Evolutionary conservation across 2,113 vertebrate species (phyloP), one percentile per base, ranked within the genome.

Genomic region (Acrocephalus arundinaceus): DNA sequence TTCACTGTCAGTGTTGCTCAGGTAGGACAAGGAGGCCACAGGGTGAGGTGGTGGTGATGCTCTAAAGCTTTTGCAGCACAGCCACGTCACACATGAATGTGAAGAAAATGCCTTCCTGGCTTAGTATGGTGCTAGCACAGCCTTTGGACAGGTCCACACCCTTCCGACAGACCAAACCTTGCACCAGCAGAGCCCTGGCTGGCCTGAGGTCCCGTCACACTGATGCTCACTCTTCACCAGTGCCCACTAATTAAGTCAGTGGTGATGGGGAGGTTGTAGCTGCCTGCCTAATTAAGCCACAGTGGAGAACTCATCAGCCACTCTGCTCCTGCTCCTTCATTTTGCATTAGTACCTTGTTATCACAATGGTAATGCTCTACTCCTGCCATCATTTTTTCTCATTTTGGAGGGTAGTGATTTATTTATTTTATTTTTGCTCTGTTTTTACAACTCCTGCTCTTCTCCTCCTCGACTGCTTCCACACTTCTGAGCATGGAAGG

Each of bases 201-300:
- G 76, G 58, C 65, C 51, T 8, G 4, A 51, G 58, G 41, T 77
- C 90, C 73, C 7, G 0, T 63, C 67, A 27, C 57, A 33, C 55
- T 21, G 16, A 18, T 13, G 33, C 33, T 78, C 4, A 0, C 55
- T 66, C 57, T 41, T 67, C 68, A 81, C 62, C 68, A 39, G 2
- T 33, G 48, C 72, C 63, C 1, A 0, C 45, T 92, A 85, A 82
- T 87, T 94, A 57, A 15, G 15, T 48, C 19, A 13, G 33, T 31
- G 46, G 31, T 51, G 76, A 79, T 24, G 41, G 52, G 70, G 31
- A 68, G 75, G 72, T 57, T 0, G 1, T 35, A 59, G 35, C 65
- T 82, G n/a, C 84, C 91, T 54, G 18, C 63, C 72, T 95, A 84
- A 96, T 95, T 94, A 95, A 85, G 67, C 46, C 85, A 77, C 74